Conservation (phyloP, 1,140 invertebrate genomes). For the Drosophila serrata region DNA sequence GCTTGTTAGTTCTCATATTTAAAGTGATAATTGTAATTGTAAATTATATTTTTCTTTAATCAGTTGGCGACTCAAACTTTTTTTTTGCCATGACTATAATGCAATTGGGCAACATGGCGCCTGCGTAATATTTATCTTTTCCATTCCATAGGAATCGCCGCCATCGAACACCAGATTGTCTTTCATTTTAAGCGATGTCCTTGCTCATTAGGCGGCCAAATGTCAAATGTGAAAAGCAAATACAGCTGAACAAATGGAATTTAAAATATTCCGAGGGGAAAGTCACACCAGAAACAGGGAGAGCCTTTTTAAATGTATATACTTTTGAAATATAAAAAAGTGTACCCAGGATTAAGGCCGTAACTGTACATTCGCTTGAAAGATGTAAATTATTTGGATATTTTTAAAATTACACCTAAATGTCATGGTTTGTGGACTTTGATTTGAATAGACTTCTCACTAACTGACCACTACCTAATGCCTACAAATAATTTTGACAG, state of each 20-base stretch:
- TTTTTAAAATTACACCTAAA: neutral
- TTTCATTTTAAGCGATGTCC: conserved; percentile 64
- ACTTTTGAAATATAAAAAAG: no score
- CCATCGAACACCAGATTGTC: conserved; percentile 38
- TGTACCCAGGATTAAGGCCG: no score
- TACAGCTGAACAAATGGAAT: conserved; percentile 57
- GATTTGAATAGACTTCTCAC: neutral
- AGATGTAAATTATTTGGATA: neutral
- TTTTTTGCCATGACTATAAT: neutral
- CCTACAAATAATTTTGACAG: conserved; percentile 13
- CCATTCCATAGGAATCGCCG: neutral
- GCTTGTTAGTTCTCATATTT: no score
- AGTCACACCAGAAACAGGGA: neutral
- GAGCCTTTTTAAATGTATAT: neutral
- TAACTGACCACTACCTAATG: neutral
- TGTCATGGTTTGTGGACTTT: neutral
- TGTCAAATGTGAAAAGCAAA: conserved; percentile 54
- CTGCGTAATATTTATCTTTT: conserved; percentile 17
- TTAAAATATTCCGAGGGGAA: conserved; percentile 11
- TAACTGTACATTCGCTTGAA: neutral
- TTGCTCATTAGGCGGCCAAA: conserved; percentile 22
- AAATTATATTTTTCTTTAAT: neutral
- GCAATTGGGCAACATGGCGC: conserved; percentile 11
- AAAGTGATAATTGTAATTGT: no score
- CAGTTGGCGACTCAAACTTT: neutral